Conservation (phyloP, 2,797 vertebrate genomes). For the Loris lydekkerianus region DNA sequence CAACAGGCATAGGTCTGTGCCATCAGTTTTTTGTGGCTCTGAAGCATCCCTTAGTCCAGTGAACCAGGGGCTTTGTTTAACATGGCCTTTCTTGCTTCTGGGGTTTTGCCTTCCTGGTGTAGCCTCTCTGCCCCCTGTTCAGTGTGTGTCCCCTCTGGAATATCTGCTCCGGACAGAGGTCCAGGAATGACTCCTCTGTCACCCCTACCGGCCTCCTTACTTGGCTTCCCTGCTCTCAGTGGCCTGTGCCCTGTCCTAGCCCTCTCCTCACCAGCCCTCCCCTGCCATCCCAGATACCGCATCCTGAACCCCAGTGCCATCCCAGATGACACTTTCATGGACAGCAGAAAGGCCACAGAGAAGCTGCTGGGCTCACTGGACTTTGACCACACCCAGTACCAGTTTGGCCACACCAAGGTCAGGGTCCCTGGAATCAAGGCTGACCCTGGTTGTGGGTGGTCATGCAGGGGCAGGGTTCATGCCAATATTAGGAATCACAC, state of each 20-base stretch:
- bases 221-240: neutral
- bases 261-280: neutral
- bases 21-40: neutral
- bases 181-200: fast-evolving
- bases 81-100: neutral
- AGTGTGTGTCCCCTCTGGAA: neutral
- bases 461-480: neutral
- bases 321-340: constrained; percentile 96
- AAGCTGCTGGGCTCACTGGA: constrained; percentile 94
- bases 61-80: neutral
- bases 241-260: neutral
- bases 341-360: constrained; percentile 96
- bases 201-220: neutral
- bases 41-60: neutral
- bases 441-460: neutral
- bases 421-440: neutral
- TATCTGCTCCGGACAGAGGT: neutral
- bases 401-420: constrained; percentile 97
- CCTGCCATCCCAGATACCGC: constrained; percentile 90
- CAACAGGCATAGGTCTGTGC: neutral
- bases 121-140: neutral
- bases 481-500: neutral
- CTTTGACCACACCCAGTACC: constrained; percentile 94
- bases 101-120: neutral
- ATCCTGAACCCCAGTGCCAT: constrained; percentile 96